Evolutionary conservation across 2,888 invertebrate genomes (phyloP).

Genomic region (Rhyacophila evoluta): DNA sequence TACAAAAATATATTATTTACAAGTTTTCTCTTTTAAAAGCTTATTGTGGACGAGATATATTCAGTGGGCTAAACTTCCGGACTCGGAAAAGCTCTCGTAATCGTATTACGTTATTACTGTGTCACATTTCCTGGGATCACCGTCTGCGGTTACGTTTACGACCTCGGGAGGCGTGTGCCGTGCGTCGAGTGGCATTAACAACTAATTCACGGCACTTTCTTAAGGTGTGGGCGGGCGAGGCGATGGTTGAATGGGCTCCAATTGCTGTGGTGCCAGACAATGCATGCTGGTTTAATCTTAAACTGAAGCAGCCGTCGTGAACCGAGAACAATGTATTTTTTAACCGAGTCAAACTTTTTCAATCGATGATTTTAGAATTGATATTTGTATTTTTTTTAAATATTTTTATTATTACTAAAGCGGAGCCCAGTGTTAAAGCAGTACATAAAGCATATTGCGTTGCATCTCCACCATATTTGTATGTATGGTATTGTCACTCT

Average conservation of each 20-base stretch:
- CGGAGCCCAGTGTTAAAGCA: no score
- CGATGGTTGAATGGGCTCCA: conserved; percentile 18
- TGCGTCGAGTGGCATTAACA: background rate
- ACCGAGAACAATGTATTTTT: background rate
- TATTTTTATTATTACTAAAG: no score
- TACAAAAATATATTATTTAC: no score
- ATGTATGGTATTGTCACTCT: no score
- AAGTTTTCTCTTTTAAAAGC: background rate
- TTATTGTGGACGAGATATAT: background rate
- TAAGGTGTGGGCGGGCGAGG: background rate
- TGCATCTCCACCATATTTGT: no score
- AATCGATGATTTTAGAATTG: no score
- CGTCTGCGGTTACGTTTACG: conserved; percentile 8
- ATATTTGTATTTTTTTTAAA: no score
- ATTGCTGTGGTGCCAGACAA: background rate
- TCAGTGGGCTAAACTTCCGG: background rate
- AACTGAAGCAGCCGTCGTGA: background rate
- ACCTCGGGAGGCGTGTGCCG: conserved; percentile 8
- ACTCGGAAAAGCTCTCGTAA: background rate
- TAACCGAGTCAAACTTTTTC: no score
- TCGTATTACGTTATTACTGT: background rate
- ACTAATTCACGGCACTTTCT: background rate
- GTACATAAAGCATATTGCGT: no score
- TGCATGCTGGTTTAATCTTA: conserved; percentile 1
- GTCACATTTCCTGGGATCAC: conserved; percentile 21